These are phyloP conservation scores for Nysson spinosus DNA, from an alignment of 2,888 invertebrate species.

Conservation along the genomic window DNA sequence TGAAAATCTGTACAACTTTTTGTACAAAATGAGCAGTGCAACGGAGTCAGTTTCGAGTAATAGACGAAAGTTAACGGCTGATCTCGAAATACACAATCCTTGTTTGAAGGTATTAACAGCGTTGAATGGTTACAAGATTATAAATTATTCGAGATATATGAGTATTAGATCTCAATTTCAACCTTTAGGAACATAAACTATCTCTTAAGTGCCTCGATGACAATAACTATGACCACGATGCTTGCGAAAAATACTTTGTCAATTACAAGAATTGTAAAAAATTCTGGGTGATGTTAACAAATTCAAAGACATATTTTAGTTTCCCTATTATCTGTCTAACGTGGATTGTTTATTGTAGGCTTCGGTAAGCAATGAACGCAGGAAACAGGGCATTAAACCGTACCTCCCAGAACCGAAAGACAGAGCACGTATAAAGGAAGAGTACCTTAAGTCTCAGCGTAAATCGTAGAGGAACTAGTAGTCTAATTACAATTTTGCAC, in stretches of 20 bases:
- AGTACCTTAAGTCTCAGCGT: conserved; percentile 77
- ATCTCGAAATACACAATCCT: too few species aligned
- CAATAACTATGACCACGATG: conserved; percentile 82
- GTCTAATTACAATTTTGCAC: neutral
- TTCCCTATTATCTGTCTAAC: neutral
- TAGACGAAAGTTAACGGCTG: too few species aligned
- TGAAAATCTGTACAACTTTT: too few species aligned
- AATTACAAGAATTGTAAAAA: conserved; percentile 89
- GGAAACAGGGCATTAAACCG: conserved; percentile 82
- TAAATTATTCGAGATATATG: too few species aligned
- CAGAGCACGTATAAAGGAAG: conserved; percentile 82
- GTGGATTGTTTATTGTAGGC: conserved; percentile 78
- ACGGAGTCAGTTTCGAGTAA: too few species aligned
- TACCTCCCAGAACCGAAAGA: conserved; percentile 85
- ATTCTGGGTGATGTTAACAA: conserved; percentile 86
- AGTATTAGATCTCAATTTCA: conserved; percentile 49
- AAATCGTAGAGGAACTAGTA: neutral
- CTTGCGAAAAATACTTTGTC: conserved; percentile 83
- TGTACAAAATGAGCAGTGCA: too few species aligned
- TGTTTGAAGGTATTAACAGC: too few species aligned
- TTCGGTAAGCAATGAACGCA: conserved; percentile 81
- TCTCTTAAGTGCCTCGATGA: conserved; percentile 86
- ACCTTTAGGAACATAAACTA: conserved; percentile 85
- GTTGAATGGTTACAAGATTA: too few species aligned
- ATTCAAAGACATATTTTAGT: too few species aligned